Base-by-base conservation (phyloP, 1,140 invertebrate species). In the Capitella teleta region DNA sequence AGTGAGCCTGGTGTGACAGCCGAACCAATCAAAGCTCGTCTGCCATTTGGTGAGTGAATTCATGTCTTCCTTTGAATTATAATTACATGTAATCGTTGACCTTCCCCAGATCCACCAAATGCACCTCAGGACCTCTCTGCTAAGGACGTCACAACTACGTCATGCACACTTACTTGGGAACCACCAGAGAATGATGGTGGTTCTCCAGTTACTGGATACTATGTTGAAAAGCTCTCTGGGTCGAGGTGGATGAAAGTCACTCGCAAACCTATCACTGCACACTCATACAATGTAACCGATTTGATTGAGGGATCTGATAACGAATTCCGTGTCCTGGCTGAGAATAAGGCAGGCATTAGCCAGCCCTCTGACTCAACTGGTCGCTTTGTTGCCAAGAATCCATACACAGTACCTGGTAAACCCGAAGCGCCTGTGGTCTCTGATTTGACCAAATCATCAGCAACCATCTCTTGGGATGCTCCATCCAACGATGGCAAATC, bases 291-390 rank as follows among this genome's bases (percentile, higher is more conserved):
- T 14, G 28, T 93, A 0, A 83, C 86, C 63, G 83, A 87, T 60
- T 73, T 98, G 6, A 82, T 80, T 4, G 89, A 96, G 72, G 90
- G 88, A 23, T 90, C 94, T 67, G 85, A 92, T 65, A 98, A 98
- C 67, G 89, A 96, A 72, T 98, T 98, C 73, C 81, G 92, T 58
- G 85, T 98, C 2, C 83, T 84, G 6, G 94, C 93, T 26, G 80
- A 91, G 21, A 98, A 98, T 72, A 86, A 88, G 24, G 91, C 91
- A 46, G 95, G 95, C 30, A 76, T 86, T 61, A 87, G 94, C 34
- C 86, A 89, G 75, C 85, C 90, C 21, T 93, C 87, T 52, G 88
- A 95, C 62, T 81, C 90, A 5, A 94, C 89, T 4, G 73, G 79
- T 37, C 80, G 86, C 5, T 79, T 96, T 42, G 77, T 91, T 49